These are phyloP conservation scores for Drosophila tani DNA, from an alignment of 1,140 invertebrate genomes.

Conservation along the genomic window DNA sequence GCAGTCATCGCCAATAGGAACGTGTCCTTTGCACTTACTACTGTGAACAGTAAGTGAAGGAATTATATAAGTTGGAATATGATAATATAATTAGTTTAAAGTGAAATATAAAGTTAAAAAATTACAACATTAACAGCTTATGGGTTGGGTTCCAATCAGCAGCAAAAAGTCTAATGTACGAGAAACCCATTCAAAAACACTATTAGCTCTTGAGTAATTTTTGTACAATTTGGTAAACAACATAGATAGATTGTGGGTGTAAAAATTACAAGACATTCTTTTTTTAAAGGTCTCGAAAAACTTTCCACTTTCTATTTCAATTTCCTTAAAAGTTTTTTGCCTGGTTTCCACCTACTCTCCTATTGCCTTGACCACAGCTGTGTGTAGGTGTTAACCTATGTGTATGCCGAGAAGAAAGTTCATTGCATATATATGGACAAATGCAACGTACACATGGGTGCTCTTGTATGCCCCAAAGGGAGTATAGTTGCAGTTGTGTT, in stretches of 20 bases:
- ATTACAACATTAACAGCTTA: no score
- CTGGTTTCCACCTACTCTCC: neutral
- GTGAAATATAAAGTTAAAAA: no score
- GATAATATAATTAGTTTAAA: neutral
- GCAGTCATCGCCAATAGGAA: slow-evolving; percentile 3
- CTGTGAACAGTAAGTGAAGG: neutral
- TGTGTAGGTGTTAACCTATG: slow-evolving; percentile 9
- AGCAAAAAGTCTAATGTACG: no score
- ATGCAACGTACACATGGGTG: slow-evolving; percentile 1
- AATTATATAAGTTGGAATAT: neutral
- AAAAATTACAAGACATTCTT: neutral
- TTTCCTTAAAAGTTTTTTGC: neutral
- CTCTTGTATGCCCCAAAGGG: slow-evolving; percentile 16
- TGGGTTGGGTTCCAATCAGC: no score
- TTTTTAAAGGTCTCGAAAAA: neutral
- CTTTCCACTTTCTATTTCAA: neutral
- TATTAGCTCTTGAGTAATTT: neutral
- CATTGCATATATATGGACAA: slow-evolving; percentile 10
- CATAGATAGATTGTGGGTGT: no score
- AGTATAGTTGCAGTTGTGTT: slow-evolving; percentile 52
- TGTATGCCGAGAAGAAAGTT: slow-evolving; percentile 21
- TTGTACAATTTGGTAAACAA: neutral
- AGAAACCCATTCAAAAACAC: neutral
- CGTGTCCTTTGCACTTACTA: neutral
- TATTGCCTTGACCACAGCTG: slow-evolving; percentile 25